These are phyloP conservation scores for Symphodus melops DNA, from an alignment of 2,113 vertebrate species.

Conservation along the genomic window DNA sequence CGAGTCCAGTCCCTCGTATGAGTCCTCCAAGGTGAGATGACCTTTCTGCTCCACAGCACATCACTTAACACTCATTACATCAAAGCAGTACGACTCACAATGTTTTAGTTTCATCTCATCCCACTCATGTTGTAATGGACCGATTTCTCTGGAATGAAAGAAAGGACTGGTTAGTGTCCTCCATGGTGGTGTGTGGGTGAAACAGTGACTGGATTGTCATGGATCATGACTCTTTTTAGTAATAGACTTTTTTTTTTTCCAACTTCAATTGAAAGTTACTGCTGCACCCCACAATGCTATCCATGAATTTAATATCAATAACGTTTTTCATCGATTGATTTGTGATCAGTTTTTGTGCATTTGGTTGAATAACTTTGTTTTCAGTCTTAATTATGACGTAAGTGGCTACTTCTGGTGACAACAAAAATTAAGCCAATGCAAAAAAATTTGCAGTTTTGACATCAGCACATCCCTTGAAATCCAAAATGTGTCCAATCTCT, in stretches of 20 bases:
- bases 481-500: too few relatives aligned
- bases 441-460: too few relatives aligned
- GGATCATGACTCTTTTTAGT: not conserved
- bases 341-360: not conserved
- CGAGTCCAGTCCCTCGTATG: conserved; percentile 93
- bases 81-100: conserved; percentile 50
- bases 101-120: conserved; percentile 50
- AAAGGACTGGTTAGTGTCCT: conserved; percentile 18
- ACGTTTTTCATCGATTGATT: not conserved
- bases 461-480: too few relatives aligned
- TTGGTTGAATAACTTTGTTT: not conserved
- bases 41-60: conserved; percentile 72
- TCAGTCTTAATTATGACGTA: not conserved
- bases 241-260: conserved; percentile 1
- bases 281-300: not conserved
- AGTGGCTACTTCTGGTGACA: too few relatives aligned
- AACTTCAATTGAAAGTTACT: conserved; percentile 1
- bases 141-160: conserved; percentile 34
- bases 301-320: not conserved
- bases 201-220: not conserved
- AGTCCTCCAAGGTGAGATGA: conserved; percentile 94
- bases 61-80: conserved; percentile 69
- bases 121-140: conserved; percentile 39
- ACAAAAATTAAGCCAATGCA: too few relatives aligned
- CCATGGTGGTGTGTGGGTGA: not conserved